Percentiles rank a stretch among this genome's conserved stretches.
These are phyloP conservation scores for Ageneiosus marmoratus DNA, from an alignment of 2,113 vertebrate species.

Conservation along the genomic window DNA sequence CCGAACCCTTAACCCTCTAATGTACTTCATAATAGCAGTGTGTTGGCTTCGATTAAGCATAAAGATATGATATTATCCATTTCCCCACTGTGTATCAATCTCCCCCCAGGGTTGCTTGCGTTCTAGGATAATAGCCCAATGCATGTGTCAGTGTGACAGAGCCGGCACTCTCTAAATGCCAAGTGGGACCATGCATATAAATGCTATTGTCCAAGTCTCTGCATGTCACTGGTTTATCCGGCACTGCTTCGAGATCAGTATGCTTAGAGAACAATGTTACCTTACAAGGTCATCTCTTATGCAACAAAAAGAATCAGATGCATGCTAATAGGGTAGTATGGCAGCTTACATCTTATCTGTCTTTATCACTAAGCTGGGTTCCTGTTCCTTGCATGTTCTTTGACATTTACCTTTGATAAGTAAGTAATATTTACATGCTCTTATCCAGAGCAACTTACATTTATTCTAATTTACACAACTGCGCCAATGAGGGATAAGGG, in stretches of 20 bases:
- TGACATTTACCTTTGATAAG: not conserved
- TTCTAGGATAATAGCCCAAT: slow-evolving; percentile 47
- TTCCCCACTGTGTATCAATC: slow-evolving; percentile 14
- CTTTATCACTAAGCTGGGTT: not conserved
- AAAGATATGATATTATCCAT: slow-evolving; percentile 4
- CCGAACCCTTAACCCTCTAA: slow-evolving; percentile 33
- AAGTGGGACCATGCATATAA: slow-evolving; percentile 59
- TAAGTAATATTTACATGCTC: too few species aligned
- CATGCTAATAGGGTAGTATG: slow-evolving; percentile 31
- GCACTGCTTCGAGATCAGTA: slow-evolving; percentile 46
- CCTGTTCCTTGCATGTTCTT: slow-evolving; percentile 1
- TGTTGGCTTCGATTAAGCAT: slow-evolving; percentile 15
- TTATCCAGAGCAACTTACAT: too few species aligned
- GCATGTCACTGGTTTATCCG: slow-evolving; percentile 60
- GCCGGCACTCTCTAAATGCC: slow-evolving; percentile 51
- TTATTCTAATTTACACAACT: too few species aligned
- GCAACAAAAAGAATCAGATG: slow-evolving; percentile 41
- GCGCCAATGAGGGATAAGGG: too few species aligned
- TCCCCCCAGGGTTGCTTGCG: slow-evolving; percentile 20
- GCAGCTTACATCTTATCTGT: slow-evolving; percentile 10
- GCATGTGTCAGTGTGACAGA: slow-evolving; percentile 51
- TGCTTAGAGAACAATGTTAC: slow-evolving; percentile 43
- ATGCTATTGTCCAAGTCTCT: slow-evolving; percentile 55
- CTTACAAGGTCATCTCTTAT: slow-evolving; percentile 62
- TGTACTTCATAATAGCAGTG: slow-evolving; percentile 8